Evolutionary conservation across 2,113 vertebrate species (phyloP), one percentile per base, ranked within the genome.

Genomic region (Crotophaga sulcirostris): DNA sequence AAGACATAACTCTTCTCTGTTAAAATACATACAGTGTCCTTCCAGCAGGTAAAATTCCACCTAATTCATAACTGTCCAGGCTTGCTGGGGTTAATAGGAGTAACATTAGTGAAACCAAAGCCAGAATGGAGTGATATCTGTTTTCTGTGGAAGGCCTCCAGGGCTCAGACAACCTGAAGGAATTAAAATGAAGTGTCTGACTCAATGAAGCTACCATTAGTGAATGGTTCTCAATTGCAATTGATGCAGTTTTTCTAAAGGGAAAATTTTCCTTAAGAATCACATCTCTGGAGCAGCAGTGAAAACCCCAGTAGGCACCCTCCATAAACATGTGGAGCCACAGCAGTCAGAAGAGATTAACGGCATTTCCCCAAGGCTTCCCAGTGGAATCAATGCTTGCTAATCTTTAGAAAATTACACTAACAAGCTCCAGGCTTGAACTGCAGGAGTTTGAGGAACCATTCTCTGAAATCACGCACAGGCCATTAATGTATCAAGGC

Each of bases 341-440:
- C 87, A 52, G 67, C 84, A 33, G 75, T 51, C 93, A 73, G 84
- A 72, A 90, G 83, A 45, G 93, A 90, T 89, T 40, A n/a, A 51
- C 47, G 25, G 29, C 72, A 54, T 92, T 97, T 88, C 74, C 84
- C 56, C 8, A 68, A 90, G 60, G 86, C 90, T 97, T 95, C 92
- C 89, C 85, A 40, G 89, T 84, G 94, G 95, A 96, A 95, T 91
- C 95, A 86, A 55, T 18, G 56, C 90, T 67, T 79, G 80, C 66
- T 87, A 93, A 85, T 89, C 95, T 85, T 42, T 52, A 95, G 95
- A 93, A 97, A 97, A 97, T 97, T 54, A 69, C 90, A 49, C 91
- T 96, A 94, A 94, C 54, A 60, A 95, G 94, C 63, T 94, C 47
- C 60, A 83, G 96, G 77, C 74, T 40, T 6, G 51, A 75, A 25